Conservation (phyloP, 2,888 invertebrate species). For the Drosophila ezoana region DNA sequence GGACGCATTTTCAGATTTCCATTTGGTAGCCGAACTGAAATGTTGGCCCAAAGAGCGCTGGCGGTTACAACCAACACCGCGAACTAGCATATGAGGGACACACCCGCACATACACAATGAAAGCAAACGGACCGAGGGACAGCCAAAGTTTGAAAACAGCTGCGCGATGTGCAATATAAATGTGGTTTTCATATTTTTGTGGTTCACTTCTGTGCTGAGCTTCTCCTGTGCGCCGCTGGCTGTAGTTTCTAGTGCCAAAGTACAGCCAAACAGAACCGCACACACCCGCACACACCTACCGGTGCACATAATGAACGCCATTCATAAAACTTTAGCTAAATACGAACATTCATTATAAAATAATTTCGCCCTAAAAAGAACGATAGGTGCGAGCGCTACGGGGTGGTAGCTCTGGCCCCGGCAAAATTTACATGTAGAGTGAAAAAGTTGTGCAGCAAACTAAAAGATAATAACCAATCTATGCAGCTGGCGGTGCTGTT, state of each 20-base stretch:
- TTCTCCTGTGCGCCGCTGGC: slow-evolving; percentile 34
- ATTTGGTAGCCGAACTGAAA: slow-evolving; percentile 31
- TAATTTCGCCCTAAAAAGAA: slow-evolving; percentile 60
- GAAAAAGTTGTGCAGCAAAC: slow-evolving; percentile 74
- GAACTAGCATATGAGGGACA: slow-evolving; percentile 63
- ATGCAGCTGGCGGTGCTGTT: slow-evolving; percentile 39
- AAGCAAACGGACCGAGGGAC: slow-evolving; percentile 14
- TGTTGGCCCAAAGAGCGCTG: slow-evolving; percentile 55
- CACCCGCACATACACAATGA: slow-evolving; percentile 17
- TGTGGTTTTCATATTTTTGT: slow-evolving; percentile 82
- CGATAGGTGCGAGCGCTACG: slow-evolving; percentile 35
- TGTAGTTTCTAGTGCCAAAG: slow-evolving; percentile 43
- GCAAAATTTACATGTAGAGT: slow-evolving; percentile 73
- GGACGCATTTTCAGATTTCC: slow-evolving; percentile 48
- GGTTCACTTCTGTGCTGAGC: slow-evolving; percentile 71
- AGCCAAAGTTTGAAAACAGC: slow-evolving; percentile 75
- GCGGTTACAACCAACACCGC: slow-evolving; percentile 62
- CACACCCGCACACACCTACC: slow-evolving; percentile 10
- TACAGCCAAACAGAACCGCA: slow-evolving; percentile 26
- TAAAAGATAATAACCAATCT: slow-evolving; percentile 76
- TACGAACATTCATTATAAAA: slow-evolving; percentile 80
- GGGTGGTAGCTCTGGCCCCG: slow-evolving; percentile 35
- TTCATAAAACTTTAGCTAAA: slow-evolving; percentile 80
- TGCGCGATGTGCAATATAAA: slow-evolving; percentile 77
- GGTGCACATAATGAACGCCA: slow-evolving; percentile 71